Evolutionary conservation across 1,140 invertebrate genomes (phyloP), one percentile per base, ranked within the genome.

Genomic region (Dermatophagoides farinae): DNA sequence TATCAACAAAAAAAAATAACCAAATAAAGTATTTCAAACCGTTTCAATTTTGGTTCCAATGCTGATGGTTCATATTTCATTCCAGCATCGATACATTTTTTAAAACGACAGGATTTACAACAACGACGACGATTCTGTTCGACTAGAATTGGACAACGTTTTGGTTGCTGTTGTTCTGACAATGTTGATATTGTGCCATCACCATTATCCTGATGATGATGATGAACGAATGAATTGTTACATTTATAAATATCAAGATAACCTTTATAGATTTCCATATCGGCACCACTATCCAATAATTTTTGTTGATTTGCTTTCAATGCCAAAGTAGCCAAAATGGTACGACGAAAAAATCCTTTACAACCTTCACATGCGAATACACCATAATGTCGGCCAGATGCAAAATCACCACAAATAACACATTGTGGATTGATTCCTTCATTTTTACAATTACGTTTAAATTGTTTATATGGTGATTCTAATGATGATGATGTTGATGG

Each of bases 81-180:
- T 40, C 77, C 75, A n/a, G 77, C 71, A 52, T 71, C 68, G 22
- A 78, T 65, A 66, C 77, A 78, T 66, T 76, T 76, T 58, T 70
- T 70, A 65, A 76, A 76, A 14, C 77, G 68, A 64, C 77, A 78
- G 0, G 73, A 69, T 62, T 76, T 73, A 64, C 77, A 78, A 61
- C 77, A 74, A 66, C 78, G 78, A 51, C 77, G 63, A 47, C 76
- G 67, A 37, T 65, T 64, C 64, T 68, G 68, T 40, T 70, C 47
- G 4, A 20, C 12, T 4, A 14, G 47, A 5, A 50, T 50, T n/a
- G 18, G 47, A 50, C 47, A 50, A 6, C 20, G 47, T 11, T 31
- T 31, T 50, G 47, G 10, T 67, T 60, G 11, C 67, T 64, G 43
- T 66, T 67, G 18, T 67, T 18, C 52, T 52, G 55, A 72, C 73